Conservation (phyloP, 2,797 vertebrate species). For the Chelidonichthys spinosus region DNA sequence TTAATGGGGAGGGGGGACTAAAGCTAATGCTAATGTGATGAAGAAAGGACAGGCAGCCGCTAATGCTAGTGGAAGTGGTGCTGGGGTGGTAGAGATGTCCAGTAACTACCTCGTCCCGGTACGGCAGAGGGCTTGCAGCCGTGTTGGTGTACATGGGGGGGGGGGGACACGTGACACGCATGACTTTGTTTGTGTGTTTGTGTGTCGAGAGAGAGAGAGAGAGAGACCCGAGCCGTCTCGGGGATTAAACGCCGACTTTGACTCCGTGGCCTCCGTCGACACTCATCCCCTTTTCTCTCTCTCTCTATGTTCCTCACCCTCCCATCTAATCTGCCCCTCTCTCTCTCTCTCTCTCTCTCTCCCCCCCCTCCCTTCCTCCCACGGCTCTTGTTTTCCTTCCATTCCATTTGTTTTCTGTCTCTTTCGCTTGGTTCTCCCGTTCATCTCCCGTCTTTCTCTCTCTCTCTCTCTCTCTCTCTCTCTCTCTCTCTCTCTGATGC, state of each 20-base stretch:
- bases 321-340: constrained; percentile 59
- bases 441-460: constrained; percentile 33
- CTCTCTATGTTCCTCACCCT: neutral
- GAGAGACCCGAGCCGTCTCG: constrained; percentile 20
- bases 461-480: neutral
- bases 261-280: constrained; percentile 61
- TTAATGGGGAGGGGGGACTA: constrained; percentile 57
- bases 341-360: constrained; percentile 52
- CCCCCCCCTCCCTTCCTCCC: constrained; percentile 50
- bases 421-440: constrained; percentile 48
- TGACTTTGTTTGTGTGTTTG: constrained; percentile 11
- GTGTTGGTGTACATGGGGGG: neutral
- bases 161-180: constrained; percentile 10
- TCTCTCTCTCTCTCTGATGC: constrained; percentile 18
- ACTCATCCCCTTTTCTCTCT: constrained; percentile 67
- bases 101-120: constrained; percentile 68
- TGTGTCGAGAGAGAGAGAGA: constrained; percentile 2
- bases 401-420: constrained; percentile 75
- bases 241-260: constrained; percentile 70
- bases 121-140: constrained; percentile 11
- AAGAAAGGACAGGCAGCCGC: constrained; percentile 48
- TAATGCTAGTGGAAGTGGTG: constrained; percentile 57
- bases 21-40: constrained; percentile 67
- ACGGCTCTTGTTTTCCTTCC: constrained; percentile 70
- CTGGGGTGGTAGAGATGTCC: constrained; percentile 68